Base-by-base conservation (phyloP, 1,140 invertebrate genomes). In the Eumeta japonica region DNA sequence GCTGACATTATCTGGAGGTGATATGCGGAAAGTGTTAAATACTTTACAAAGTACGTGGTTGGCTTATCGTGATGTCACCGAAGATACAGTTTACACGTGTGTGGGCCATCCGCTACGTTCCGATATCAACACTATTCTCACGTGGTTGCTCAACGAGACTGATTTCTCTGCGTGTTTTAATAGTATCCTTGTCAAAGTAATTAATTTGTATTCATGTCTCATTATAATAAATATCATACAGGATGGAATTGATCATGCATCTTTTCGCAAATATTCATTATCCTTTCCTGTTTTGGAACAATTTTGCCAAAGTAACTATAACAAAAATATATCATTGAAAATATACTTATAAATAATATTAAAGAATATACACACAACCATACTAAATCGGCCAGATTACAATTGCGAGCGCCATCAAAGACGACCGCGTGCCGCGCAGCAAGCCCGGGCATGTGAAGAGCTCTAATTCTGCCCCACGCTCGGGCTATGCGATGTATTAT, bases 11-110 rank as follows among this genome's bases (percentile, higher is more conserved):
- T 89, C 92, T 2, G 86, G 86, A 43, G 97, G 97, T n/a, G 97
- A 99, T 75, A 99, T 99, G 97, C 81, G 97, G 53, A 93, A 91
- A 75, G 91, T 97, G 9, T 62, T 99, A 2, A 99, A 99, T 76
- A 90, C 98, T 35, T 76, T 99, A 16, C 90, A 99, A 79, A 94
- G 92, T 73, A 91, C 94, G 41, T 85, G 85, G 76, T 78, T 89
- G 72, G 94, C 95, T 4, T 95, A 87, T 68, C 85, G 89, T 50
- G 72, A 80, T 43, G 90, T 98, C 0, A 90, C 84, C 46, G 93
- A 96, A 76, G 85, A 94, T 42, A 92, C 87, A 68, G 94, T 99
- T 2, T 99, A 99, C 65, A 85, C 84, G 3, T 99, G 96, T 75
- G 93, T 98, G 12, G 97, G 96, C 0, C 95, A 98, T 77, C 97